phyloP scores from a whole-genome alignment of 1,140 invertebrate genomes.

The Macrocentrus cingulum region DNA sequence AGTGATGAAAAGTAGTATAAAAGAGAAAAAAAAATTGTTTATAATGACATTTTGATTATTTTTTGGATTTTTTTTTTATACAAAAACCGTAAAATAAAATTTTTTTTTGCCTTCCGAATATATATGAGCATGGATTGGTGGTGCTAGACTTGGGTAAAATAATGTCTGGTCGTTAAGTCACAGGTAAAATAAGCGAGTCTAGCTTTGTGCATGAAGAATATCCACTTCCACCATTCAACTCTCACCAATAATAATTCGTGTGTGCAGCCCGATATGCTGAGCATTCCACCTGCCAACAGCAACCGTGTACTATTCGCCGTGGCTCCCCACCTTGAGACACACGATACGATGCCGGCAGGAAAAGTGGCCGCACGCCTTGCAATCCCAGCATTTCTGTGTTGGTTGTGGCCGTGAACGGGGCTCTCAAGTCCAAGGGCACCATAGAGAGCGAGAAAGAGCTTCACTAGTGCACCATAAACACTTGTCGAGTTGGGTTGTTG shows the following conservation, averaged over 20 bases:
- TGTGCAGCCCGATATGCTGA: constrained; percentile 39
- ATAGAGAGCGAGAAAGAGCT: constrained; percentile 33
- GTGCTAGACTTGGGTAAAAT: too few species aligned
- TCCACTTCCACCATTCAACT: neutral
- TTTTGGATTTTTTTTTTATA: too few species aligned
- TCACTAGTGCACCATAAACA: constrained; percentile 19
- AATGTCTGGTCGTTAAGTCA: too few species aligned
- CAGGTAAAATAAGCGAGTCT: too few species aligned
- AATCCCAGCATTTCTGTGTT: constrained; percentile 56
- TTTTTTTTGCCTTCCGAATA: too few species aligned
- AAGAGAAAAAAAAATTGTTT: too few species aligned
- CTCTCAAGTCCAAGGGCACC: constrained; percentile 58
- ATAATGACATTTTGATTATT: too few species aligned
- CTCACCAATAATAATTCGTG: constrained; percentile 47
- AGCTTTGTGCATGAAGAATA: too few species aligned
- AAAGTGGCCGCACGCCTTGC: constrained; percentile 54
- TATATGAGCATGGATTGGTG: too few species aligned
- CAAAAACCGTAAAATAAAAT: too few species aligned
- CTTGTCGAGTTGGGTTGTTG: constrained; percentile 9
- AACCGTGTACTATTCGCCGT: constrained; percentile 35
- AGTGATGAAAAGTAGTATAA: too few species aligned
- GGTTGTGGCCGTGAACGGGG: constrained; percentile 57
- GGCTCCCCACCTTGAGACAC: constrained; percentile 40
- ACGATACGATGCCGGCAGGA: constrained; percentile 36
- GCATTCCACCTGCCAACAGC: constrained; percentile 54